Evolutionary conservation across 1,140 invertebrate genomes (phyloP).

Genomic region (Lamellibrachia luymesi): DNA sequence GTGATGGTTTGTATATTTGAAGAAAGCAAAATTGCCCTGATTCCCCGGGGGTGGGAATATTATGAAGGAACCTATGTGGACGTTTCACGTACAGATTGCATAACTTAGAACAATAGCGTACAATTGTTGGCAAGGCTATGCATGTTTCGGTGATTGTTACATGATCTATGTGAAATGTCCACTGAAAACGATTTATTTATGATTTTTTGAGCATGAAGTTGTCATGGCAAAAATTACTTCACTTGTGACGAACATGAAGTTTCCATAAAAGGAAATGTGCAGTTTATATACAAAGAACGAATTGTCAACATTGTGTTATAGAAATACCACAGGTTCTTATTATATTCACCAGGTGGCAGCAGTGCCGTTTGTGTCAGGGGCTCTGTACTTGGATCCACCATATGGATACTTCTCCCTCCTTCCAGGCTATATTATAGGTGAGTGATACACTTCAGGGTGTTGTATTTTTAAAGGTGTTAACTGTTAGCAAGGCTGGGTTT

Average conservation of each 20-base stretch:
- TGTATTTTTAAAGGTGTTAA: neutral
- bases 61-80: no score
- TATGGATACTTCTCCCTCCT: slow-evolving; percentile 69
- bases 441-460: slow-evolving; percentile 25
- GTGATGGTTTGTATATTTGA: no score
- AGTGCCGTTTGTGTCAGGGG: slow-evolving; percentile 84
- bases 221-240: neutral
- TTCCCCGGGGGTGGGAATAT: no score
- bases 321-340: slow-evolving; percentile 11
- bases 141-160: no score
- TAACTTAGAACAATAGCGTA: no score
- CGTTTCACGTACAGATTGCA: no score
- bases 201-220: no score
- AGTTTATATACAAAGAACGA: neutral
- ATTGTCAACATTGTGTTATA: neutral
- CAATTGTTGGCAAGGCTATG: no score
- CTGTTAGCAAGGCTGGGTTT: neutral
- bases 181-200: no score
- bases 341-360: slow-evolving; percentile 71
- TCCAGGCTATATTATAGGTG: slow-evolving; percentile 54
- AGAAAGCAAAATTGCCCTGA: no score
- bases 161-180: no score
- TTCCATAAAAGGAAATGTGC: neutral
- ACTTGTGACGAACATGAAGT: neutral
- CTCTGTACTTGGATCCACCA: slow-evolving; percentile 77